Conservation (phyloP, 2,113 vertebrate genomes). For the Oreochromis niloticus region DNA sequence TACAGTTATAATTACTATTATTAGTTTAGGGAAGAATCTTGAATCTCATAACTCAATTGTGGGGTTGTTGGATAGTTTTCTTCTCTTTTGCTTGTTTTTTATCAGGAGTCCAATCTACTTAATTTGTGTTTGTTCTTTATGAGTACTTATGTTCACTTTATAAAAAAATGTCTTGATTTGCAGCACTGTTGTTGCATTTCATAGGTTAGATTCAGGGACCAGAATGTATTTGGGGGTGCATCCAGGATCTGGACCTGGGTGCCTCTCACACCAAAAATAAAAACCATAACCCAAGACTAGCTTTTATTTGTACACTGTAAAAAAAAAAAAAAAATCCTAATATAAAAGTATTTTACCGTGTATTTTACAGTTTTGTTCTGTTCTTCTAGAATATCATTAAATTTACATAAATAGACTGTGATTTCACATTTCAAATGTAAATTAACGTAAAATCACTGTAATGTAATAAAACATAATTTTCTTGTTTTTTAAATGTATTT, state of each 20-base stretch:
- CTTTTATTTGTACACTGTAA: not conserved
- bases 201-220: not conserved
- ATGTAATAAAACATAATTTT: too few species aligned
- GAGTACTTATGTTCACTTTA: not conserved
- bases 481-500: too few species aligned
- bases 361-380: too few species aligned
- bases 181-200: not conserved
- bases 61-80: not conserved
- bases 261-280: not conserved
- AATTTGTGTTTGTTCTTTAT: not conserved
- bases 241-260: not conserved
- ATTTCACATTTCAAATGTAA: too few species aligned
- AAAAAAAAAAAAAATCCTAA: too few species aligned
- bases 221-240: not conserved
- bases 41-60: not conserved
- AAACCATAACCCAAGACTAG: not conserved
- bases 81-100: not conserved
- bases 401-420: too few species aligned
- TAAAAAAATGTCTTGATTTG: not conserved
- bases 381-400: too few species aligned
- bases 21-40: not conserved
- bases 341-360: too few species aligned
- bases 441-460: too few species aligned
- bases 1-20: not conserved
- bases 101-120: fast-evolving